A percentile compares a stretch with the other conserved stretches of the same genome.
Evolutionary conservation across 1,140 invertebrate genomes (phyloP).

Genomic region (Mylabris phalerata): DNA sequence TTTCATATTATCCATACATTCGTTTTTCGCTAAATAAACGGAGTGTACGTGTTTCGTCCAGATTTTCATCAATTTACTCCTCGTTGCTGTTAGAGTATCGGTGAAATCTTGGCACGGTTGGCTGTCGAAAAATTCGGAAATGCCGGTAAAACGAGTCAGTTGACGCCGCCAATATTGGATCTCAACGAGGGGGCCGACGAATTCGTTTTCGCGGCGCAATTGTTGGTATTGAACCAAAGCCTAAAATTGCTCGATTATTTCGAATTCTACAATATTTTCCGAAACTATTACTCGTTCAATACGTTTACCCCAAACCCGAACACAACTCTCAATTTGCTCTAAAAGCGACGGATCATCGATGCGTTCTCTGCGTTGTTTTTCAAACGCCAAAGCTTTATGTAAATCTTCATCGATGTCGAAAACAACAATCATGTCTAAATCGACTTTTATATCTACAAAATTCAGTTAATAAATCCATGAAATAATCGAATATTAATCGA

Average conservation of each 20-base stretch:
- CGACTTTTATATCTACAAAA: slow-evolving; percentile 51
- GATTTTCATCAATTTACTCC: slow-evolving; percentile 62
- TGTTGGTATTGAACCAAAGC: slow-evolving; percentile 62
- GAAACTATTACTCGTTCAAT: slow-evolving; percentile 51
- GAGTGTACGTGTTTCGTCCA: slow-evolving; percentile 70
- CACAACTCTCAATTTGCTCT: slow-evolving; percentile 48
- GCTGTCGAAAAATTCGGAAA: slow-evolving; percentile 64
- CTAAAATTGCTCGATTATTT: slow-evolving; percentile 34
- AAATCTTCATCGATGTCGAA: slow-evolving; percentile 51
- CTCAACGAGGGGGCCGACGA: slow-evolving; percentile 72
- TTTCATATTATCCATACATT: slow-evolving; percentile 82
- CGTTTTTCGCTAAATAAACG: slow-evolving; percentile 68
- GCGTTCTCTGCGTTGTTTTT: slow-evolving; percentile 43
- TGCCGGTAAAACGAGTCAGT: slow-evolving; percentile 68
- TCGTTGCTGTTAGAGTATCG: slow-evolving; percentile 55
- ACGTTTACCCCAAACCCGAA: slow-evolving; percentile 56
- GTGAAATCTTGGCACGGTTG: slow-evolving; percentile 58
- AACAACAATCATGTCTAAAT: slow-evolving; percentile 49
- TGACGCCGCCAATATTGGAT: slow-evolving; percentile 76
- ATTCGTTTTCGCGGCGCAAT: slow-evolving; percentile 70
- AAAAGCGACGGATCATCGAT: slow-evolving; percentile 47
- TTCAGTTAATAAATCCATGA: background rate
- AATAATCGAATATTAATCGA: slow-evolving; percentile 34
- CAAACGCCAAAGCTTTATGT: slow-evolving; percentile 43
- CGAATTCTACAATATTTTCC: background rate